These are phyloP conservation scores for Muschampia plurimacula DNA, from an alignment of 2,888 invertebrate species.

Conservation along the genomic window DNA sequence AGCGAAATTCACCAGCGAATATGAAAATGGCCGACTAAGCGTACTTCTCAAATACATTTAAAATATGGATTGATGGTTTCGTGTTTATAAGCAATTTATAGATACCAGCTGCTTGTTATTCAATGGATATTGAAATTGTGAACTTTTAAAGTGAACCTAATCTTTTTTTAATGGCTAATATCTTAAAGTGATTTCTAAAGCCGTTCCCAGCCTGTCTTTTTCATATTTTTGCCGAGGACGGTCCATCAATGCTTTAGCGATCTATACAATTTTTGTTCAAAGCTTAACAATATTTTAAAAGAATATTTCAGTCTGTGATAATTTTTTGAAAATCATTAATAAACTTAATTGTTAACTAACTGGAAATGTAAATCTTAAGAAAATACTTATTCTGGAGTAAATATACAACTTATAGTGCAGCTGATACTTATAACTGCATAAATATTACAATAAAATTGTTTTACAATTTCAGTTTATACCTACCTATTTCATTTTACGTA, in stretches of 20 bases:
- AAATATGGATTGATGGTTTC: conserved; percentile 8
- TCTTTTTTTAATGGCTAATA: not conserved
- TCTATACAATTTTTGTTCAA: no score
- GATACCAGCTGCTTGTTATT: conserved; percentile 4
- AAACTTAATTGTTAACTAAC: no score
- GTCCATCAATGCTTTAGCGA: not conserved
- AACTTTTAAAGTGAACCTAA: not conserved
- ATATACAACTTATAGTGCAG: no score
- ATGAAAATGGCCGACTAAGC: conserved; percentile 6
- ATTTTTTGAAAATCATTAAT: no score
- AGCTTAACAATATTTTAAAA: no score
- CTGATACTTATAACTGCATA: no score
- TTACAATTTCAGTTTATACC: no score
- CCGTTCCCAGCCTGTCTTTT: not conserved
- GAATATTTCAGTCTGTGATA: no score
- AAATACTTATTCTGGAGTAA: no score
- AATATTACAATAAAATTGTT: no score
- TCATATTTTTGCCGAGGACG: not conserved
- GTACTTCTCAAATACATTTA: not conserved
- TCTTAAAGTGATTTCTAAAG: not conserved
- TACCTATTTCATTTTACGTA: no score
- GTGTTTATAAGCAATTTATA: conserved; percentile 11
- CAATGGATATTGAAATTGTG: not conserved
- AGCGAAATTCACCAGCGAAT: conserved; percentile 6
- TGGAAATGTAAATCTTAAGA: no score